Percentiles rank a stretch among this genome's conserved stretches.
phyloP scores from a whole-genome alignment of 2,113 vertebrate species.

The Riparia riparia region DNA sequence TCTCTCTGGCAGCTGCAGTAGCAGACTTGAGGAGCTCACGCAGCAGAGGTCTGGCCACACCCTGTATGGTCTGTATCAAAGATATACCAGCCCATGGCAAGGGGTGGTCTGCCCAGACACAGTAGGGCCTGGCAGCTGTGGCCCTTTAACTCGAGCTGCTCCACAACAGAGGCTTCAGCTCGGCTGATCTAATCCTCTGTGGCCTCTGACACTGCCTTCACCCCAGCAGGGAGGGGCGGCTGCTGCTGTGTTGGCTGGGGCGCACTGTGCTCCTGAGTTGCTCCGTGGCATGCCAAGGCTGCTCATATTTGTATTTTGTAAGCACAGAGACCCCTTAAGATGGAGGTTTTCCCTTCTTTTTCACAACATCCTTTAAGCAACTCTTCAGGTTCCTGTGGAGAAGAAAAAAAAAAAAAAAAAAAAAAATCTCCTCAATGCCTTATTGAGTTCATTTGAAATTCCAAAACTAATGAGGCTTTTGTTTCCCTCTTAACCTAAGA shows the following conservation, averaged over 20 bases:
- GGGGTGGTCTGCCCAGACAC: background rate
- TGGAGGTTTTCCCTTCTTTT: background rate
- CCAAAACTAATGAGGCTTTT: constrained; percentile 32
- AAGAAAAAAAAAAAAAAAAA: background rate
- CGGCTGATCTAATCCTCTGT: background rate
- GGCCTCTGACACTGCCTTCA: background rate
- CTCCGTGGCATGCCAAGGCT: rapidly evolving
- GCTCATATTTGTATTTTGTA: background rate
- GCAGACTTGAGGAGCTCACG: background rate
- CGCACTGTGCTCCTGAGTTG: rapidly evolving
- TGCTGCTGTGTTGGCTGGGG: background rate
- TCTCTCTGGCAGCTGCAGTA: background rate
- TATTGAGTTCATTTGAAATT: constrained; percentile 13
- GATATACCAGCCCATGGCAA: background rate
- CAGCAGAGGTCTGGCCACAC: background rate
- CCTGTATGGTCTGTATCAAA: background rate
- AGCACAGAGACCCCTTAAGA: background rate
- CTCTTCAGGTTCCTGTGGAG: background rate
- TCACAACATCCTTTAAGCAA: background rate
- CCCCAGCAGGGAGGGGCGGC: background rate
- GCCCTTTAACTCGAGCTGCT: background rate
- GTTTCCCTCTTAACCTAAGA: constrained; percentile 24
- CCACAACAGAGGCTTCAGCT: background rate
- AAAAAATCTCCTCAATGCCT: background rate
- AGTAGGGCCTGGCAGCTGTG: background rate